Percentiles rank a stretch among this genome's conserved stretches.
phyloP scores from a whole-genome alignment of 64 coral and sea anemone genomes.

The Pachyseris speciosa region DNA sequence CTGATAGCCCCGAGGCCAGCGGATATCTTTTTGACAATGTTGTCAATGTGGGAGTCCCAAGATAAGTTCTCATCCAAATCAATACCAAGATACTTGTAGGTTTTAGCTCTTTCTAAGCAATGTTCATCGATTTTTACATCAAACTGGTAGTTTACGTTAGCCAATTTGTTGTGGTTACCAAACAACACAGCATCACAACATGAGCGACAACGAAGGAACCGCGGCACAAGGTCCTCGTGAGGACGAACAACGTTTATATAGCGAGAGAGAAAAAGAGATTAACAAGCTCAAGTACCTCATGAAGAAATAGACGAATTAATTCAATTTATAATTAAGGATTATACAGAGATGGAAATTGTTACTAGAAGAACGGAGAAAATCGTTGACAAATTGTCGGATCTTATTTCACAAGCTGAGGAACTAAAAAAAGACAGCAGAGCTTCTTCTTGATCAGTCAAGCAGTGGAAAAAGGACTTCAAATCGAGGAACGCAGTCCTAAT shows the following conservation, averaged over 20 bases:
- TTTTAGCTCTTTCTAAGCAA: too few relatives aligned
- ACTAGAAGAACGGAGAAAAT: slow-evolving; percentile 51
- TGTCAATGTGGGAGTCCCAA: too few relatives aligned
- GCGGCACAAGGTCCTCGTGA: not conserved
- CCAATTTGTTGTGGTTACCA: too few relatives aligned
- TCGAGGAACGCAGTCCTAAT: slow-evolving; percentile 7
- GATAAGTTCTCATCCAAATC: too few relatives aligned
- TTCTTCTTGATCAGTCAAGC: slow-evolving; percentile 34
- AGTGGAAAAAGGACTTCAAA: slow-evolving; percentile 72
- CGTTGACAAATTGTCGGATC: slow-evolving; percentile 23
- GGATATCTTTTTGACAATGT: too few relatives aligned
- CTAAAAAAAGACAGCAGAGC: slow-evolving; percentile 56
- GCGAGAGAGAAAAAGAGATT: slow-evolving; percentile 54
- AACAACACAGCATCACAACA: too few relatives aligned
- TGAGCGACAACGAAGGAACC: too few relatives aligned
- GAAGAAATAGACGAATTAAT: slow-evolving; percentile 71
- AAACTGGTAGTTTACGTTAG: too few relatives aligned
- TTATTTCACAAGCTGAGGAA: slow-evolving; percentile 50
- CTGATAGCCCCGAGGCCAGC: too few relatives aligned
- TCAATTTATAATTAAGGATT: slow-evolving; percentile 32
- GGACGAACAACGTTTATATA: not conserved
- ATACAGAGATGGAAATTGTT: slow-evolving; percentile 57
- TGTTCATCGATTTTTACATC: too few relatives aligned
- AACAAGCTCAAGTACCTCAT: slow-evolving; percentile 55
- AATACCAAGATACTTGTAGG: too few relatives aligned